Conservation (phyloP, 1,140 invertebrate genomes). For the Tetragonula clypearis region DNA sequence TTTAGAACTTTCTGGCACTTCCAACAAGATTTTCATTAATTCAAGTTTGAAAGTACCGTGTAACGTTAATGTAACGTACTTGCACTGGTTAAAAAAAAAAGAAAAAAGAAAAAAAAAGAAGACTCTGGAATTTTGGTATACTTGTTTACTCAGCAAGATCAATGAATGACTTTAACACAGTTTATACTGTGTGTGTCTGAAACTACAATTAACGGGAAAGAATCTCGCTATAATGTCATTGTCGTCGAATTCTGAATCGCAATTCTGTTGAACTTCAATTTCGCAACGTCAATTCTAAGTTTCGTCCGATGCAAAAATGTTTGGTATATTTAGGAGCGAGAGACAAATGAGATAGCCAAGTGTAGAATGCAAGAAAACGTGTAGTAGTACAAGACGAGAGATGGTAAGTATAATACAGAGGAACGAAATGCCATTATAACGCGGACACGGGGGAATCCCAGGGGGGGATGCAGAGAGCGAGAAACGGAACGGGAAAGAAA, state of each 20-base stretch:
- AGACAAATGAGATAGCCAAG: slow-evolving; percentile 55
- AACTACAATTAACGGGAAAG: neutral
- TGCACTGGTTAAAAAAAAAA: neutral
- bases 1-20: neutral
- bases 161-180: neutral
- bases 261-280: too few species aligned
- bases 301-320: slow-evolving; percentile 6
- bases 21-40: too few species aligned
- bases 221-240: neutral
- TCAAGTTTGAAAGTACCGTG: neutral
- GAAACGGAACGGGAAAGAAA: slow-evolving; percentile 40
- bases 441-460: slow-evolving; percentile 75
- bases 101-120: too few species aligned
- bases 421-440: slow-evolving; percentile 80
- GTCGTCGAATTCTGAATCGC: neutral
- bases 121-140: too few species aligned
- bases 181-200: neutral
- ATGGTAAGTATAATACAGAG: slow-evolving; percentile 73
- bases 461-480: slow-evolving; percentile 57
- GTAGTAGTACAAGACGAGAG: slow-evolving; percentile 51
- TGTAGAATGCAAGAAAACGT: slow-evolving; percentile 58
- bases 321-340: slow-evolving; percentile 29
- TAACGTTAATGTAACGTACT: neutral
- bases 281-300: neutral
- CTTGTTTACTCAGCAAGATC: neutral